Percentiles rank a stretch among this genome's conserved stretches.
These are phyloP conservation scores for Chlorospingus semifuscus DNA, from an alignment of 2,797 vertebrate genomes.

Conservation along the genomic window DNA sequence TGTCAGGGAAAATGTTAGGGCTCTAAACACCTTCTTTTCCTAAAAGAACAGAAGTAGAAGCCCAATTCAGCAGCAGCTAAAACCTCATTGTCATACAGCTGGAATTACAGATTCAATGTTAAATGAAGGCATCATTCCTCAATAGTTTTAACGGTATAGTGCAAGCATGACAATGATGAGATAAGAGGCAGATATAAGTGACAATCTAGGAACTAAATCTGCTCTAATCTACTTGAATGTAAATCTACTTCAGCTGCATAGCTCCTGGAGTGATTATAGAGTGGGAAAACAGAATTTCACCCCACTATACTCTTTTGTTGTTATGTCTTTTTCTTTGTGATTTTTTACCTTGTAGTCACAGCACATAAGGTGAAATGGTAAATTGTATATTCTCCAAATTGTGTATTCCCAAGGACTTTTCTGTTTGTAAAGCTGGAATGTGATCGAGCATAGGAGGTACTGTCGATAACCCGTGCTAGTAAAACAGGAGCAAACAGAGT, in stretches of 20 bases:
- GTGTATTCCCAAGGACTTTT: constrained; percentile 80
- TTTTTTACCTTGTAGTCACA: constrained; percentile 67
- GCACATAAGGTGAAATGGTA: constrained; percentile 70
- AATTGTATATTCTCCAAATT: constrained; percentile 78
- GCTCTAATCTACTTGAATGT: constrained; percentile 1
- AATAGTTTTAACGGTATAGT: not conserved
- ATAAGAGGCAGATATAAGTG: not conserved
- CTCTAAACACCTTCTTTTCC: constrained; percentile 72
- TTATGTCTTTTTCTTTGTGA: not conserved
- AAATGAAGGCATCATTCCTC: not conserved
- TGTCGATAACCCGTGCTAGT: not conserved
- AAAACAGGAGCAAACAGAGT: constrained; percentile 59
- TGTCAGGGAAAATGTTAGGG: constrained; percentile 75
- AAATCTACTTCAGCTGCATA: constrained; percentile 3
- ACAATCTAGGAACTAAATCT: not conserved
- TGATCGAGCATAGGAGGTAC: constrained; percentile 68
- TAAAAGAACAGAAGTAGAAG: constrained; percentile 72
- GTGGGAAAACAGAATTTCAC: not conserved
- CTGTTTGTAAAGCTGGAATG: constrained; percentile 78
- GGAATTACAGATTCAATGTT: not conserved
- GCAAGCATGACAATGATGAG: not conserved
- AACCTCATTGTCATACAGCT: not conserved
- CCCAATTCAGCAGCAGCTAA: constrained; percentile 78
- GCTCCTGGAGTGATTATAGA: not conserved
- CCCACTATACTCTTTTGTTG: not conserved